These are phyloP conservation scores for Conger conger DNA, from an alignment of 2,113 vertebrate genomes.

Conservation along the genomic window DNA sequence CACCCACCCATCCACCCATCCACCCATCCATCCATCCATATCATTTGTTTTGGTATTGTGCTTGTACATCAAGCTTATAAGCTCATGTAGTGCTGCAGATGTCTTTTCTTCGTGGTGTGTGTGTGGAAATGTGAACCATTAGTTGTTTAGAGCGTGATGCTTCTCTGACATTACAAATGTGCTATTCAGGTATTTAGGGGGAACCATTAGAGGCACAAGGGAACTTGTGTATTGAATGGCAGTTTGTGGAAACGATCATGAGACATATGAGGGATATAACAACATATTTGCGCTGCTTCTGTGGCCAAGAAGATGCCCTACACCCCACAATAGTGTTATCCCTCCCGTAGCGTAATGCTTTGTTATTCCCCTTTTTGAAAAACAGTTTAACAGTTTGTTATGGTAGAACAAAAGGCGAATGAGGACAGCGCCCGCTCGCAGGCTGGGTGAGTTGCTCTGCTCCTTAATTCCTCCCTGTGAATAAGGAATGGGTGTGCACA, in stretches of 20 bases:
- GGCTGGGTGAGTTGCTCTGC: not conserved
- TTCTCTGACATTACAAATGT: not conserved
- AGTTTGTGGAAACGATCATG: not conserved
- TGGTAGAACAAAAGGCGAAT: not conserved
- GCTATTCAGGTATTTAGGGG: not conserved
- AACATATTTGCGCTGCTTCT: not conserved
- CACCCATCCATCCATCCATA: too few relatives aligned
- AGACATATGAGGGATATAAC: not conserved
- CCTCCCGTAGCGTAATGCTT: not conserved
- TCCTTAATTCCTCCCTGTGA: not conserved
- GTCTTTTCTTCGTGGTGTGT: too few relatives aligned
- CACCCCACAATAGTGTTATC: not conserved
- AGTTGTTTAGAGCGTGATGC: not conserved
- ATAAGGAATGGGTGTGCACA: not conserved
- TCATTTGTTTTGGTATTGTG: too few relatives aligned
- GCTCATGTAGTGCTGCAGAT: too few relatives aligned
- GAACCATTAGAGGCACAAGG: not conserved
- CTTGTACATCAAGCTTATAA: too few relatives aligned
- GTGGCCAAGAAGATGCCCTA: not conserved
- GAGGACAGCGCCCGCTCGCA: not conserved
- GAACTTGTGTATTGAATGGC: not conserved
- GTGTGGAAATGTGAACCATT: not conserved
- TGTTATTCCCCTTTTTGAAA: not conserved
- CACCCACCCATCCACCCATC: too few relatives aligned
- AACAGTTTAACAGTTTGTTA: too few relatives aligned